These are phyloP conservation scores for Colinus virginianus DNA, from an alignment of 2,113 vertebrate genomes.

Conservation along the genomic window DNA sequence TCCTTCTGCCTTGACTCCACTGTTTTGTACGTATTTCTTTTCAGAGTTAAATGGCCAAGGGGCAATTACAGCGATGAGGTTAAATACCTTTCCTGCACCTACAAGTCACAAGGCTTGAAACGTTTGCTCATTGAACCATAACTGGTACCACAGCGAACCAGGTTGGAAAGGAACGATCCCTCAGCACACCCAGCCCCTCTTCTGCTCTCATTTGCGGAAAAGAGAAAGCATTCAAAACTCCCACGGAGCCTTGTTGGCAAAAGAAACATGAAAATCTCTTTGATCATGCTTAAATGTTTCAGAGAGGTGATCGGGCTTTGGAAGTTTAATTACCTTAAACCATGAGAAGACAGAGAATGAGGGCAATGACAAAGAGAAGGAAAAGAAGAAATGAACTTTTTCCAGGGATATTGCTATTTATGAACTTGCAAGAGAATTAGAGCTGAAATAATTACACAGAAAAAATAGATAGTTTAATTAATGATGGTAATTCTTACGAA, in stretches of 20 bases:
- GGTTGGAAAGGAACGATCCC: background rate
- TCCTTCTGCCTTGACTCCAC: background rate
- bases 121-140: background rate
- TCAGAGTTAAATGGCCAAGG: background rate
- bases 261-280: background rate
- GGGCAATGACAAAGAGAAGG: background rate
- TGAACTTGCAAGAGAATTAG: slow-evolving; percentile 63
- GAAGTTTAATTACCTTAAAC: slow-evolving; percentile 46
- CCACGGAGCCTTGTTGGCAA: background rate
- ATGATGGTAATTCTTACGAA: slow-evolving; percentile 53
- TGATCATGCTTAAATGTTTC: slow-evolving; percentile 35
- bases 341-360: slow-evolving; percentile 10
- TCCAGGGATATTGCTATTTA: slow-evolving; percentile 63
- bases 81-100: background rate
- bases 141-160: accelerated
- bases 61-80: background rate
- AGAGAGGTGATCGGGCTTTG: slow-evolving; percentile 18
- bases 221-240: background rate
- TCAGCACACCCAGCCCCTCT: background rate
- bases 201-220: background rate
- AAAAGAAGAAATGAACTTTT: slow-evolving; percentile 12
- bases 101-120: background rate
- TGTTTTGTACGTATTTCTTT: background rate
- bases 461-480: slow-evolving; percentile 63
- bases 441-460: slow-evolving; percentile 66